phyloP scores from a whole-genome alignment of 2,888 invertebrate species.

The Drosophila leonis region DNA sequence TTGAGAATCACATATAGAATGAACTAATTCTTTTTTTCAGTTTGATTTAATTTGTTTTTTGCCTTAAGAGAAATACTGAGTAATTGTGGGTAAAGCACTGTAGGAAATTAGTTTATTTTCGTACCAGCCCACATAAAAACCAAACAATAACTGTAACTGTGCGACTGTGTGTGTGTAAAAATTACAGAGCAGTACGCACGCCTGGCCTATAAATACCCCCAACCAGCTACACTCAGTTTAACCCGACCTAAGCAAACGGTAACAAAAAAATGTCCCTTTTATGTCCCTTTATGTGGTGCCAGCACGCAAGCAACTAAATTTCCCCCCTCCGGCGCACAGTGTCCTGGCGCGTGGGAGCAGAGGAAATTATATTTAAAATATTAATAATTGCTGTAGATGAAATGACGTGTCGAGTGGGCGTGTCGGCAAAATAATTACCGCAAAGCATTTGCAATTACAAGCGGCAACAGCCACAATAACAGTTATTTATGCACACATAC shows the following conservation, averaged over 20 bases:
- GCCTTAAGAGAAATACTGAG: not conserved
- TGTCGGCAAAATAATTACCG: constrained; percentile 53
- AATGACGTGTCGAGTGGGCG: constrained; percentile 42
- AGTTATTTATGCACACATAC: constrained; percentile 1
- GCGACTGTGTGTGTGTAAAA: constrained; percentile 7
- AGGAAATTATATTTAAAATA: constrained; percentile 11
- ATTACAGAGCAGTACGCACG: constrained; percentile 7
- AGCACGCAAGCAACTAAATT: constrained; percentile 53
- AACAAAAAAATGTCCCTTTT: no score
- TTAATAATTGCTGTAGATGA: constrained; percentile 23
- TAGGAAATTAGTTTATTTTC: constrained; percentile 28
- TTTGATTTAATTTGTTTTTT: not conserved
- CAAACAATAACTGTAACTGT: constrained; percentile 17
- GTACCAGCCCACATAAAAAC: constrained; percentile 10
- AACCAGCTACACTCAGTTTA: not conserved
- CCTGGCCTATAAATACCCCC: not conserved
- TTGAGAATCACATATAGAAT: not conserved
- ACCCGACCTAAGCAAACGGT: constrained; percentile 16
- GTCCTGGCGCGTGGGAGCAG: not conserved
- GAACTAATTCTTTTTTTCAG: not conserved
- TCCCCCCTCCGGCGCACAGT: constrained; percentile 1
- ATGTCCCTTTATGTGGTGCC: constrained; percentile 46
- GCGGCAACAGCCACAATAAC: constrained; percentile 21
- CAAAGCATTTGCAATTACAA: constrained; percentile 35
- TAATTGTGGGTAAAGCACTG: constrained; percentile 2